Conservation (phyloP, 2,888 invertebrate species). For the Venustoraphidia nigricollis region DNA sequence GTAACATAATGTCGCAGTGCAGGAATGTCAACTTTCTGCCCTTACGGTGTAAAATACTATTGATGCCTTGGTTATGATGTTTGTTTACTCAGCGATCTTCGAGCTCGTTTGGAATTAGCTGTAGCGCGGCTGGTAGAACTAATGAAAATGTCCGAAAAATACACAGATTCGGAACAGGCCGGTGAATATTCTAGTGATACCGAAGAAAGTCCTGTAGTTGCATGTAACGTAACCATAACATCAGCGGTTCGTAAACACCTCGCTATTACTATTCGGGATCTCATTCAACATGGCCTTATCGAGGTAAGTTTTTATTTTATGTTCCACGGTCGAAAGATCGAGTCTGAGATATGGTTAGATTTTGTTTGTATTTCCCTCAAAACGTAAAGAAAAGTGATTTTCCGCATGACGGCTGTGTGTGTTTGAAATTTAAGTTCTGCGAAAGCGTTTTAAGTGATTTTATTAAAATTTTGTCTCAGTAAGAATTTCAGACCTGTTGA, state of each 20-base stretch:
- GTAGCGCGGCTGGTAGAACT: slow-evolving; percentile 53
- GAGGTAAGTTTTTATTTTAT: slow-evolving; percentile 29
- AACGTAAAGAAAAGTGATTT: no score
- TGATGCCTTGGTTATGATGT: no score
- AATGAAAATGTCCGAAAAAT: slow-evolving; percentile 34
- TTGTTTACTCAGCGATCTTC: slow-evolving; percentile 47
- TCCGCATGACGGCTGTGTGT: no score
- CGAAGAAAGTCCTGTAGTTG: slow-evolving; percentile 33
- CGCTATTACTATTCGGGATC: slow-evolving; percentile 75
- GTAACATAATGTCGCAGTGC: no score
- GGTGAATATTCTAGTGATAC: slow-evolving; percentile 46
- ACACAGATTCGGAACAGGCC: slow-evolving; percentile 25
- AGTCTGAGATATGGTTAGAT: no score
- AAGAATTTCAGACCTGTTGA: no score
- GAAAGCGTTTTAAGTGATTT: no score
- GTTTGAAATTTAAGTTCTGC: no score
- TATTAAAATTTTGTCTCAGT: no score
- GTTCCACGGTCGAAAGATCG: not conserved
- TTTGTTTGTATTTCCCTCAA: no score
- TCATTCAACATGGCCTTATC: slow-evolving; percentile 86
- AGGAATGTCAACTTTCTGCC: no score
- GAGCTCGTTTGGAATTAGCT: slow-evolving; percentile 85
- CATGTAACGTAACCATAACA: slow-evolving; percentile 65
- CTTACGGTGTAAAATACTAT: no score
- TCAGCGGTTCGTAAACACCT: slow-evolving; percentile 83